phyloP scores from a whole-genome alignment of 2,888 invertebrate genomes.

The Drosophila neoperkinsi region DNA sequence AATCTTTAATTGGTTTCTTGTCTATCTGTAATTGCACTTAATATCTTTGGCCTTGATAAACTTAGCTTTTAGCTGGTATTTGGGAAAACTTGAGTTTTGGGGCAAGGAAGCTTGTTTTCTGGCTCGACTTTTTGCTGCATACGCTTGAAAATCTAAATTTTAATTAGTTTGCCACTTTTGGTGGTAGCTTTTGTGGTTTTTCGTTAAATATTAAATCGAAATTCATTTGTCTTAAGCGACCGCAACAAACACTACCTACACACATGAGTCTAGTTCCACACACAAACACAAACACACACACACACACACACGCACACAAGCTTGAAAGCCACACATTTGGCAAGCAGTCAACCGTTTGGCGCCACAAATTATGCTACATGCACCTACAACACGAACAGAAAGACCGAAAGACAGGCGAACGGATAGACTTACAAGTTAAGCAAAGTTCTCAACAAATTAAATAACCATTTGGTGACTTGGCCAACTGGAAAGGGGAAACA shows the following conservation, averaged over 20 bases:
- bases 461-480: constrained; percentile 37
- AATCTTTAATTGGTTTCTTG: constrained; percentile 1
- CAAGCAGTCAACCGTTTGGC: constrained; percentile 30
- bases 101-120: not conserved
- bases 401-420: constrained; percentile 1
- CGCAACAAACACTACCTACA: constrained; percentile 34
- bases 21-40: not conserved
- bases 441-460: constrained; percentile 50
- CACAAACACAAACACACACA: constrained; percentile 2
- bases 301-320: not conserved
- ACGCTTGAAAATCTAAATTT: constrained; percentile 43
- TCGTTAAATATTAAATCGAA: constrained; percentile 65
- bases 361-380: constrained; percentile 42
- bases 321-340: constrained; percentile 45
- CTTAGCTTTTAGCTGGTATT: not conserved
- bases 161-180: constrained; percentile 70
- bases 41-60: not conserved
- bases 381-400: constrained; percentile 10
- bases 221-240: constrained; percentile 69
- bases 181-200: constrained; percentile 57
- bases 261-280: not conserved
- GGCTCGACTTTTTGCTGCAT: not conserved
- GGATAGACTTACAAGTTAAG: constrained; percentile 25
- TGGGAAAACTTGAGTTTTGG: not conserved
- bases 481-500: not conserved